Evolutionary conservation across 2,797 vertebrate species (phyloP).

Genomic region (Lerista edwardsae): DNA sequence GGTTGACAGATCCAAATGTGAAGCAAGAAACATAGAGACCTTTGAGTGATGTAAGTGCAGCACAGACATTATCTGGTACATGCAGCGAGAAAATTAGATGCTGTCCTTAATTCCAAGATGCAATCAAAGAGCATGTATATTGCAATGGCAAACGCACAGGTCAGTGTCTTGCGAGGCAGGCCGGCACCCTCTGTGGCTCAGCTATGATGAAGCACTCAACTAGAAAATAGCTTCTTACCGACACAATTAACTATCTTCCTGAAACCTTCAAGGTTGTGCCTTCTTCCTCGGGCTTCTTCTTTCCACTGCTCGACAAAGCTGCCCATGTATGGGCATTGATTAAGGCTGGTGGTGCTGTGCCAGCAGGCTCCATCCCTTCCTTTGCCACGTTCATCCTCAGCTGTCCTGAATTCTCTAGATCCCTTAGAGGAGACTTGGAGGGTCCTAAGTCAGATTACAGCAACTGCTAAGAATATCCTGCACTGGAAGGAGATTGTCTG

Average conservation of each 20-base stretch:
- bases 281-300: slow-evolving; percentile 11
- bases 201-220: not conserved
- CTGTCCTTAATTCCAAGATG: not conserved
- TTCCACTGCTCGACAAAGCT: not conserved
- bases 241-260: not conserved
- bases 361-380: slow-evolving; percentile 39
- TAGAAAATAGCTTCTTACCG: not conserved
- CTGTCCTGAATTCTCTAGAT: slow-evolving; percentile 70
- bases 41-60: not conserved
- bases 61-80: not conserved
- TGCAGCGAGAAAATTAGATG: no score
- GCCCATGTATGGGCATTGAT: slow-evolving; percentile 72
- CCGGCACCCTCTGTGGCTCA: not conserved
- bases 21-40: not conserved
- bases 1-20: not conserved
- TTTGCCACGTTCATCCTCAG: slow-evolving; percentile 52
- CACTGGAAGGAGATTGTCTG: slow-evolving; percentile 42
- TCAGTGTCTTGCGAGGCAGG: not conserved
- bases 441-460: slow-evolving; percentile 50
- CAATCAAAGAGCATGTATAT: not conserved
- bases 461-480: slow-evolving; percentile 56
- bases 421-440: slow-evolving; percentile 49
- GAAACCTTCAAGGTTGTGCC: not conserved
- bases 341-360: slow-evolving; percentile 16
- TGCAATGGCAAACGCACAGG: not conserved